Base-by-base conservation (phyloP, 2,888 invertebrate genomes). In the Spodoptera exigua region DNA sequence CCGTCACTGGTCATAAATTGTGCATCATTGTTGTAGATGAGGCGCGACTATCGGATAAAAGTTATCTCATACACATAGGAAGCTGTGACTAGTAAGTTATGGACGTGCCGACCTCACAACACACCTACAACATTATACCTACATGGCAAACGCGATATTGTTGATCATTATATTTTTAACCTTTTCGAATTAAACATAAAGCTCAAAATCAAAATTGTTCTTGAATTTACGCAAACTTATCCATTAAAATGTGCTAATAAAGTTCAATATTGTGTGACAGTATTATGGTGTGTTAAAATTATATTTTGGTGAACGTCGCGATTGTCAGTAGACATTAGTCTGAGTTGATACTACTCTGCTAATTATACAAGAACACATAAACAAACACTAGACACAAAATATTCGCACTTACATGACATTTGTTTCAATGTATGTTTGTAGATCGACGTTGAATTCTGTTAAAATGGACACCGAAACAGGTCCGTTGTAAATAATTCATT, bases 11-110 rank as follows among this genome's bases (percentile, higher is more conserved):
- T 35, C 49, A 64, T 61, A 69, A 61, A 55, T 67, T 51, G 48
- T 76, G 32, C 56, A 47, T 63, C 77, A 68, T 87, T 87, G 82
- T 87, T 90, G 74, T 90, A 89, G 89, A 87, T 88, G 74, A 76
- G 60, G 74, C 49, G 61, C 78, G 58, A 44, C 55, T 67, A 58
- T 70, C 61, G 74, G 80, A 82, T 81, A 80, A 74, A 62, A 69
- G 74, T 79, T 83, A 78, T 81, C 81, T 83, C 76, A 80, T 90
- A 68, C 79, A 80, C 80, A 81, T 90, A 79, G 87, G 81, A 54
- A 70, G 67, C 67, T 63, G 59, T 58, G 79, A 76, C 51, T 82
- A 82, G 87, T 89, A 82, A 89, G 87, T 88, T 51, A 37, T 43
- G 49, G 35, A 27, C 14, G 14, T 49, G 53, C 37, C 71, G n/a